Evolutionary conservation across 1,140 invertebrate genomes (phyloP), one percentile per base, ranked within the genome.

Genomic region (Calephelis nemesis): DNA sequence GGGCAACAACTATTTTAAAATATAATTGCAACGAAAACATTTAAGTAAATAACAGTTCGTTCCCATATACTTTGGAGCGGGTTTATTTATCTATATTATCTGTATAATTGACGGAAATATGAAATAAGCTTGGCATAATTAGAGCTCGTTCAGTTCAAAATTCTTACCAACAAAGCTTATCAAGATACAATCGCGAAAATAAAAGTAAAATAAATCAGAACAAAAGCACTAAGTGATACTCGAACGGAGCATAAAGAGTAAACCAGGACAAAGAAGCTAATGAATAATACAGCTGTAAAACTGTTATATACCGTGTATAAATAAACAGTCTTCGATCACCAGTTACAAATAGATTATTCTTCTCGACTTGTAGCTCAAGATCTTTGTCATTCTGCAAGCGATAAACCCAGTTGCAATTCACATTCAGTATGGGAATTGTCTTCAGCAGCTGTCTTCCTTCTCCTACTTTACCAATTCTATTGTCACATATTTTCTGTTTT

Each of bases 201-300:
- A 15, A 11, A 11, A 49, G 63, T 65, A 65, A 49, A 49, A 47
- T 15, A 30, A 47, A 19, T 39, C 63, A 50, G 39, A 49, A 65
- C 63, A 40, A 58, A 58, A 49, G 19, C 47, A 65, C 19, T n/a
- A 48, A 65, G 63, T 39, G 15, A 39, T 49, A 45, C 63, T 48
- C 30, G 12, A 12, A 11, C 49, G 8, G 63, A 65, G 11, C 11
- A 47, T 64, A 45, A 30, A 64, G 45, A 64, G 63, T 64, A 64
- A 64, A 30, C 63, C 63, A 47, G 47, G 47, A 64, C 63, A 64
- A 64, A 64, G 63, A 47, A 11, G 65, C 69, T 71, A 71, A 71
- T 71, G 65, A 71, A 71, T 71, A 71, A 71, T 63, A 66, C 69
- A 70, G 63, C 65, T 70, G 60, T 70, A 12, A 62, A 65, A 63